These are phyloP conservation scores for Melitaea athalia DNA, from an alignment of 2,888 invertebrate genomes.

Conservation along the genomic window DNA sequence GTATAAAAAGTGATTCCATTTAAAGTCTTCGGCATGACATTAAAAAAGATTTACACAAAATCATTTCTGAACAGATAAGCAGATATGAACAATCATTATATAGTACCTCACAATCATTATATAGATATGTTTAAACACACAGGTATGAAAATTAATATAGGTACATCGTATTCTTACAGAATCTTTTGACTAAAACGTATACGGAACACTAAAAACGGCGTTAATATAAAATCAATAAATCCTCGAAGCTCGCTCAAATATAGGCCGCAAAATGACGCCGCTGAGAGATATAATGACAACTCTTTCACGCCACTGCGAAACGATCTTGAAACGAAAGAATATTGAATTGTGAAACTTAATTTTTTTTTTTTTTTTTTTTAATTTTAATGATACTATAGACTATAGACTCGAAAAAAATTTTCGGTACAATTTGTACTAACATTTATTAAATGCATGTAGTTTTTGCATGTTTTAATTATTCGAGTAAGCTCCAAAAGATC, in stretches of 20 bases:
- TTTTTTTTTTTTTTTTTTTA: neutral
- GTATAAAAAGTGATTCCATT: too few species aligned
- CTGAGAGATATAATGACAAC: conserved; percentile 6
- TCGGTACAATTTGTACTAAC: too few species aligned
- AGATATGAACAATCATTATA: too few species aligned
- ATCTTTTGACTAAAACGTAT: neutral
- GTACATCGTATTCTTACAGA: too few species aligned
- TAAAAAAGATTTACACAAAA: neutral
- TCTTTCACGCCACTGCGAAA: neutral
- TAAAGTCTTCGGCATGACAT: too few species aligned
- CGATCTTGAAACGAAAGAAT: conserved; percentile 1
- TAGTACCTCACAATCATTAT: too few species aligned
- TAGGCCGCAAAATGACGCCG: conserved; percentile 17
- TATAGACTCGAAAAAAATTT: neutral
- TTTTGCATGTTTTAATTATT: too few species aligned
- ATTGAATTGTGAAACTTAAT: neutral
- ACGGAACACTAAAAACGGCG: conserved; percentile 3
- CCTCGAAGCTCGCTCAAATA: conserved; percentile 12
- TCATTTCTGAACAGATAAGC: neutral
- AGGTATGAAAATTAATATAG: too few species aligned
- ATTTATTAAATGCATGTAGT: too few species aligned
- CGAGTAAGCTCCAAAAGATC: too few species aligned
- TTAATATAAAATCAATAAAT: conserved; percentile 27
- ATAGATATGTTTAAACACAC: too few species aligned
- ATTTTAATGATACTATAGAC: neutral